A percentile compares a stretch with the other conserved stretches of the same genome.
Conservation (phyloP, 2,113 vertebrate genomes). For the Setophaga coronata region DNA sequence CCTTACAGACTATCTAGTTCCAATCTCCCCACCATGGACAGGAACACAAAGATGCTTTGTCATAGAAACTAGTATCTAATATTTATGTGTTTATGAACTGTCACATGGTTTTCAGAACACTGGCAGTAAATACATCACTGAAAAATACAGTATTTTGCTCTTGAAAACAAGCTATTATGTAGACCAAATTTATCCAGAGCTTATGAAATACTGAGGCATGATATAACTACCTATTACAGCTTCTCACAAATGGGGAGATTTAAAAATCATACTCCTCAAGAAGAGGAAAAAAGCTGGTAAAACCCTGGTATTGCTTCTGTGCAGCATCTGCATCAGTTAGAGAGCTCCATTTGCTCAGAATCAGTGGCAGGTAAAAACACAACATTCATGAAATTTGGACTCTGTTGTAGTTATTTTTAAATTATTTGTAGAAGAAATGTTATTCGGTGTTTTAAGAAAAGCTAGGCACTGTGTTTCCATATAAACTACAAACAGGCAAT, state of each 20-base stretch:
- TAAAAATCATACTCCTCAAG: background rate
- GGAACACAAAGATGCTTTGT: background rate
- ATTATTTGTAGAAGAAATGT: background rate
- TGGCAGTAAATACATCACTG: background rate
- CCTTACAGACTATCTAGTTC: background rate
- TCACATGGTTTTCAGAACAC: background rate
- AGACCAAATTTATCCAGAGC: background rate
- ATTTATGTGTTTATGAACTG: background rate
- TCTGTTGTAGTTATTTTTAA: background rate
- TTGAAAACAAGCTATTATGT: background rate
- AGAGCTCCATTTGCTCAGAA: background rate
- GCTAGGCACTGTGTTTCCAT: background rate
- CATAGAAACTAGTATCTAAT: background rate
- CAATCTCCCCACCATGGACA: accelerated
- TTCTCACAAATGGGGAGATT: background rate
- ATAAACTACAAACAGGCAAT: background rate
- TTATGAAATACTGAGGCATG: background rate
- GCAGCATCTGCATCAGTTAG: background rate
- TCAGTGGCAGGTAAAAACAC: background rate
- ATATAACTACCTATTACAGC: background rate
- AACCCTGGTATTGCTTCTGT: background rate
- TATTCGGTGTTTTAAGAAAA: background rate
- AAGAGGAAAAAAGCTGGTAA: background rate
- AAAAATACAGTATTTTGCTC: background rate
- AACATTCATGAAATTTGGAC: background rate